Percentiles rank a stretch among this genome's conserved stretches.
These are phyloP conservation scores for Lomographa bimaculata DNA, from an alignment of 2,888 invertebrate species.

Conservation along the genomic window DNA sequence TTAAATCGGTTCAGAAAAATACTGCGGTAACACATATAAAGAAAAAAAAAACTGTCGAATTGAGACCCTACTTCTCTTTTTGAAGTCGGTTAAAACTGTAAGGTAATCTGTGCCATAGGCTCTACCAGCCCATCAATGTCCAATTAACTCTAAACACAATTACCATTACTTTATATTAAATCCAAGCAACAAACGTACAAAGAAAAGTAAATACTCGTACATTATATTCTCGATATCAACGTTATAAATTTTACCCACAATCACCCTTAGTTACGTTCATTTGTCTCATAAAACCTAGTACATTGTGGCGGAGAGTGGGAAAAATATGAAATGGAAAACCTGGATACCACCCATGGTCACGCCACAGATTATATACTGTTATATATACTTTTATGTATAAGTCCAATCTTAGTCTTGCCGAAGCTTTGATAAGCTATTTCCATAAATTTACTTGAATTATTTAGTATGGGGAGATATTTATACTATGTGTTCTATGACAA, in stretches of 20 bases:
- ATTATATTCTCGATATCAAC: conserved; percentile 18
- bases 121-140: too few species aligned
- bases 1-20: too few species aligned
- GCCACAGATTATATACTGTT: too few species aligned
- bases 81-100: too few species aligned
- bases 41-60: too few species aligned
- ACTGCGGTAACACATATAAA: too few species aligned
- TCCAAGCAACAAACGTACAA: conserved; percentile 5
- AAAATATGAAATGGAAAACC: conserved; percentile 28
- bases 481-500: too few species aligned
- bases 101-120: too few species aligned
- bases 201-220: conserved; percentile 14
- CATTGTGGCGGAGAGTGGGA: conserved; percentile 19
- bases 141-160: conserved; percentile 2
- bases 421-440: conserved; percentile 23
- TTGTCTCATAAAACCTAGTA: conserved; percentile 27
- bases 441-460: conserved; percentile 18
- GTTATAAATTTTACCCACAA: conserved; percentile 25
- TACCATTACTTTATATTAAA: conserved; percentile 3
- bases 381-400: too few species aligned
- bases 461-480: too few species aligned
- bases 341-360: conserved; percentile 32
- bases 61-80: too few species aligned
- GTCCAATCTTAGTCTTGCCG: conserved; percentile 21
- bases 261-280: conserved; percentile 21